Conservation (phyloP, 2,888 invertebrate genomes). For the Cryptocephalus moraei region DNA sequence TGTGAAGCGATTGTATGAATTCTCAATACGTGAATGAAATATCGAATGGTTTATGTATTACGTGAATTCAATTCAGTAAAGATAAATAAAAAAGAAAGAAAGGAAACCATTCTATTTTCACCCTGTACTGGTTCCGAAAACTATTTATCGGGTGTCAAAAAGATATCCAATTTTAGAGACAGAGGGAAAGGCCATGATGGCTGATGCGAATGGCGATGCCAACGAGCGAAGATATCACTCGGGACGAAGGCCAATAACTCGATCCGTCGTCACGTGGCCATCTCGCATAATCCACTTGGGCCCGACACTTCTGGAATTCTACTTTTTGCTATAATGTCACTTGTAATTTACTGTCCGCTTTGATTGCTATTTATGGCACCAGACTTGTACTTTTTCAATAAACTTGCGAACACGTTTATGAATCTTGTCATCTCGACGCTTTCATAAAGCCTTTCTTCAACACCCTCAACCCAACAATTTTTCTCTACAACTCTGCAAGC, state of each 20-base stretch:
- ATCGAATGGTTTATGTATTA: no score
- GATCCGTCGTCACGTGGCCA: slow-evolving; percentile 33
- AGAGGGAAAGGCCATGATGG: slow-evolving; percentile 17
- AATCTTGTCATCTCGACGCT: not conserved
- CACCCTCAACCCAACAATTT: no score
- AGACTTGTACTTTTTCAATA: slow-evolving; percentile 27
- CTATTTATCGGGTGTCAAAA: slow-evolving; percentile 26
- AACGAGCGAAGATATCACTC: slow-evolving; percentile 30
- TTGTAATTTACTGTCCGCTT: slow-evolving; percentile 35
- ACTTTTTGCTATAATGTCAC: slow-evolving; percentile 36
- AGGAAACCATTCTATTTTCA: not conserved
- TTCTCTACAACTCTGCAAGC: no score
- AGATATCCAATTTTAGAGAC: slow-evolving; percentile 26
- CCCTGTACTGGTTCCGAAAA: slow-evolving; percentile 19
- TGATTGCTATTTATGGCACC: slow-evolving; percentile 33
- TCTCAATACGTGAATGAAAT: no score
- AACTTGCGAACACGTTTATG: slow-evolving; percentile 12
- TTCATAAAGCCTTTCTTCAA: not conserved
- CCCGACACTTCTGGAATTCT: slow-evolving; percentile 32
- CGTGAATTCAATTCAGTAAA: not conserved
- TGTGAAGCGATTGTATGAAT: no score
- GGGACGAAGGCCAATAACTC: slow-evolving; percentile 34
- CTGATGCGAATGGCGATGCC: slow-evolving; percentile 16
- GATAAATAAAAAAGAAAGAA: not conserved
- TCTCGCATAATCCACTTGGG: slow-evolving; percentile 36